phyloP scores from a whole-genome alignment of 2,113 vertebrate genomes.

The Carassius auratus region DNA sequence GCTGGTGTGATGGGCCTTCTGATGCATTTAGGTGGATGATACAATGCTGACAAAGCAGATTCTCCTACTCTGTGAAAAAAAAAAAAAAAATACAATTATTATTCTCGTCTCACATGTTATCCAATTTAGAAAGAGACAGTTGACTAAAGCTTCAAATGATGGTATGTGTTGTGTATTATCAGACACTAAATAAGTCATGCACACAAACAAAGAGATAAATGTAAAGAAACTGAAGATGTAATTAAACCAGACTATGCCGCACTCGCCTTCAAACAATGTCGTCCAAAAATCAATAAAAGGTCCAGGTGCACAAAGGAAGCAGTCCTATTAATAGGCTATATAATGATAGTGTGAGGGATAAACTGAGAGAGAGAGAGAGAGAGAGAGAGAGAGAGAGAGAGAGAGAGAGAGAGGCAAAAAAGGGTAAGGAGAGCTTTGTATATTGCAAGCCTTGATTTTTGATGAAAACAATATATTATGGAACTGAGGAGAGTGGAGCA shows the following conservation, averaged over 20 bases:
- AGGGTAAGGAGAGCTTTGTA: background rate
- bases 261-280: constrained; percentile 27
- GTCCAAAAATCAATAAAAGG: constrained; percentile 41
- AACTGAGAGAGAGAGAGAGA: background rate
- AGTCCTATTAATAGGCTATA: constrained; percentile 38
- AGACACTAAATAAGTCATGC: background rate
- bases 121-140: constrained; percentile 1
- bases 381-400: background rate
- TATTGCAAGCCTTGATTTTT: background rate
- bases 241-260: constrained; percentile 22
- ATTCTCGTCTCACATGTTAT: background rate
- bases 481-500: background rate
- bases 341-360: constrained; percentile 35
- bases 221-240: constrained; percentile 36
- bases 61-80: background rate
- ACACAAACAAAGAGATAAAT: constrained; percentile 27
- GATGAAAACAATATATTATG: constrained; percentile 14
- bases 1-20: background rate
- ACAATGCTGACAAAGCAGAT: background rate
- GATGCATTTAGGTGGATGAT: background rate
- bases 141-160: background rate
- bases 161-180: background rate
- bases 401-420: background rate
- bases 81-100: background rate
- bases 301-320: constrained; percentile 31